Conservation (phyloP, 2,888 invertebrate genomes). For the Patella pellucida region DNA sequence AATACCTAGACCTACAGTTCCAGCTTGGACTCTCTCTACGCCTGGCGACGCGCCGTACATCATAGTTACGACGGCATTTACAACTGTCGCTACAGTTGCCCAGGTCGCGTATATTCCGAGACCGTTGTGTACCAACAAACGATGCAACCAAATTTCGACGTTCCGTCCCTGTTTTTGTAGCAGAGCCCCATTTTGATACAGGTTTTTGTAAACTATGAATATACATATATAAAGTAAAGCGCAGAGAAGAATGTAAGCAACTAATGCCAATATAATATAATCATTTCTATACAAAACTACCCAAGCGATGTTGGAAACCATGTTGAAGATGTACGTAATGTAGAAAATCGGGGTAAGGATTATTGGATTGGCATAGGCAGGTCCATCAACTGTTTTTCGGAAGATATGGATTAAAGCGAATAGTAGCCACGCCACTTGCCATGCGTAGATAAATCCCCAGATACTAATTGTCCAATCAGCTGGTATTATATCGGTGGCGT, state of each 20-base stretch:
- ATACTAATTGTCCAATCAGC: conserved; percentile 65
- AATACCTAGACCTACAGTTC: conserved; percentile 52
- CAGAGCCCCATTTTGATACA: conserved; percentile 43
- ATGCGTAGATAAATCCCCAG: conserved; percentile 60
- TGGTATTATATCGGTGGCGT: conserved; percentile 34
- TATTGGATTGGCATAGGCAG: conserved; percentile 51
- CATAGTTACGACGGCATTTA: conserved; percentile 61
- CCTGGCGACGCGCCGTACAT: conserved; percentile 35
- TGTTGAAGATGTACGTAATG: conserved; percentile 47
- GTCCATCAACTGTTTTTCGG: conserved; percentile 47
- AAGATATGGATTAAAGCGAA: conserved; percentile 57
- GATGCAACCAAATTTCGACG: conserved; percentile 59
- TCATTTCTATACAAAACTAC: not conserved
- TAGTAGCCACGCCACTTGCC: conserved; percentile 60
- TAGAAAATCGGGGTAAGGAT: conserved; percentile 52
- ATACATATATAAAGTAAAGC: conserved; percentile 57
- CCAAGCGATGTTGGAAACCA: conserved; percentile 58
- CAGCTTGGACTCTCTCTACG: conserved; percentile 31
- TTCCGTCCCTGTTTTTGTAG: conserved; percentile 44
- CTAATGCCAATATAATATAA: conserved; percentile 16
- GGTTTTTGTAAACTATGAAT: conserved; percentile 44
- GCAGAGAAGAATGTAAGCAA: conserved; percentile 49
- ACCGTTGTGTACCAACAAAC: conserved; percentile 63
- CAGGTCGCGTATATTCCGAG: conserved; percentile 64
- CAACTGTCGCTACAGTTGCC: conserved; percentile 60